Base-by-base conservation (phyloP, 2,113 vertebrate genomes). In the Chionis minor region DNA sequence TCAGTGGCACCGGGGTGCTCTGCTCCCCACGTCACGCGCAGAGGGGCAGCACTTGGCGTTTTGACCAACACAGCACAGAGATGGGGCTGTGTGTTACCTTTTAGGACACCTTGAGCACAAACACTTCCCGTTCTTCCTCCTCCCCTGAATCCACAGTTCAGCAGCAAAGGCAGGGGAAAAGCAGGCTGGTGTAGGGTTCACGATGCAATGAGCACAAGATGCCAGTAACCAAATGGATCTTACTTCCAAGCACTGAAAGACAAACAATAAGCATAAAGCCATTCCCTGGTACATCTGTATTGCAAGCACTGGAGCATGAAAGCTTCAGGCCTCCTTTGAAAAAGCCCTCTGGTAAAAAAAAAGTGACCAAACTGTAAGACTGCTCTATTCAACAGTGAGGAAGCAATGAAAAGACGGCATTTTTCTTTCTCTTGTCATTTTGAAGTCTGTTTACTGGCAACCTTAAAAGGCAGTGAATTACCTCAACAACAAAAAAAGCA, bases 381-480 rank as follows among this genome's bases (percentile, higher is more conserved):
- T 77, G 44, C 44, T 62, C 33, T 73, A 45, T 91, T 92, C 82
- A 85, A 67, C 38, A 54, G n/a, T n/a, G 27, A 52, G 0, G 2
- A 92, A 85, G 40, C 51, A 45, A 65, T 7, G 81, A 77, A 87
- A 92, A 87, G 40, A 44, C 58, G 92, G 81, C 54, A 26, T 93
- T 93, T 89, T 71, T 67, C 62, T 70, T 94, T 92, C 80, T 92
- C 44, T 62, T 78, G 81, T 84, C 32, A 75, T 82, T 94, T 87
- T 92, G 88, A 94, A 94, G 49, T 56, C 59, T 86, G 72, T 69
- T 92, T 91, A 73, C 23, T 81, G 81, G 58, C 33, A 87, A 69
- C 70, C 21, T 77, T 83, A 94, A 95, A 90, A 91, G 49, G 63
- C 94, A 92, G n/a, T 8, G 35, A 91, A 90, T 77, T 88, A 83